Percentiles rank a stretch among this genome's conserved stretches.
phyloP scores from a whole-genome alignment of 2,113 vertebrate species.

The Larimichthys crocea region DNA sequence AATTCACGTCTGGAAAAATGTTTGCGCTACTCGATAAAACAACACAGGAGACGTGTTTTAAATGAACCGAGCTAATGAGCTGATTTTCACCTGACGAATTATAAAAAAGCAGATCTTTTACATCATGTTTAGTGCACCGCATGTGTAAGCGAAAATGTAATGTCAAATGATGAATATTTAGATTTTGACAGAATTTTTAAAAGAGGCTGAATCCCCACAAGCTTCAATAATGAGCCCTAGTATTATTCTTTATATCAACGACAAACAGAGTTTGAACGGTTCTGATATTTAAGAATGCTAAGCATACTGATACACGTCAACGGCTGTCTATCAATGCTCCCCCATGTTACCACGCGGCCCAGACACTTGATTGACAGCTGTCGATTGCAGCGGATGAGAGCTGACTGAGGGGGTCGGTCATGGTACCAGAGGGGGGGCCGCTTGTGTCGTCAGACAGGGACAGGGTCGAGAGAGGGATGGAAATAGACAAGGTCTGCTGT shows the following conservation, averaged over 20 bases:
- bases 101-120: not conserved
- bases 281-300: conserved; percentile 45
- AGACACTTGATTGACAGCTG: conserved; percentile 71
- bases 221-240: not conserved
- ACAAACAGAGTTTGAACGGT: conserved; percentile 7
- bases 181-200: not conserved
- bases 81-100: conserved; percentile 12
- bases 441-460: conserved; percentile 45
- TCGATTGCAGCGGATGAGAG: conserved; percentile 68
- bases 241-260: not conserved
- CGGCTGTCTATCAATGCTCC: conserved; percentile 54
- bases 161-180: not conserved
- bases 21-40: conserved; percentile 23
- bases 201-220: not conserved
- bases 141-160: not conserved
- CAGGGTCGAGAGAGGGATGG: conserved; percentile 40
- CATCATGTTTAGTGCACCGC: not conserved
- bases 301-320: conserved; percentile 30
- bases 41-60: conserved; percentile 26
- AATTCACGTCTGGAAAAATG: conserved; percentile 9
- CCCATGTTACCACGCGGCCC: conserved; percentile 42
- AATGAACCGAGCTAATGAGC: not conserved
- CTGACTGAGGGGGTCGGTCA: conserved; percentile 72
- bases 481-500: conserved; percentile 67
- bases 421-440: conserved; percentile 54